Evolutionary conservation across 1,140 invertebrate species (phyloP).

Genomic region (Macrobrachium nipponense): DNA sequence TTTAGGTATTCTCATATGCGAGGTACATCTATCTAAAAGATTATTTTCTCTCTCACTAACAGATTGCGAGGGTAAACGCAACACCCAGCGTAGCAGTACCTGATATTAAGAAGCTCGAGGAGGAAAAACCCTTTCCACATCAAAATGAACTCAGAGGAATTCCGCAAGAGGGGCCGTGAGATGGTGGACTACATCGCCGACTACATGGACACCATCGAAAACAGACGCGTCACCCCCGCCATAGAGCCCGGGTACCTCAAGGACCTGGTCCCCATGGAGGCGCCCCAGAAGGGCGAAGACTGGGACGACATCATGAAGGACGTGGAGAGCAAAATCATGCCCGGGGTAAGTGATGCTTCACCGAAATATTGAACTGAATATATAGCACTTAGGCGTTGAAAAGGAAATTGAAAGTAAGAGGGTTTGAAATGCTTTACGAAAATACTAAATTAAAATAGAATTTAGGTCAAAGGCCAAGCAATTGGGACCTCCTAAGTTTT

Average conservation of each 20-base stretch:
- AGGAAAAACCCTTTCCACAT: background rate
- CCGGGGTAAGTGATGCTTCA: slow-evolving; percentile 77
- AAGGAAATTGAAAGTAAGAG: too few relatives aligned
- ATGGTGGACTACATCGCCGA: slow-evolving; percentile 99
- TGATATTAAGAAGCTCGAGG: too few relatives aligned
- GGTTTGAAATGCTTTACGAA: slow-evolving; percentile 31
- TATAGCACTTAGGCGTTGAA: too few relatives aligned
- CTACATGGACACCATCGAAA: slow-evolving; percentile 88
- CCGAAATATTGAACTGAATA: slow-evolving; percentile 9
- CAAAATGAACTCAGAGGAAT: slow-evolving; percentile 90
- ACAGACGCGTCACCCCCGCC: slow-evolving; percentile 86
- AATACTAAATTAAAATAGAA: too few relatives aligned
- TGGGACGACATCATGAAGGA: slow-evolving; percentile 96
- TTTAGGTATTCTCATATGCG: too few relatives aligned
- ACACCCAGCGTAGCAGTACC: too few relatives aligned
- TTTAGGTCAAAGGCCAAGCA: too few relatives aligned
- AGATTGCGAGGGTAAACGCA: too few relatives aligned
- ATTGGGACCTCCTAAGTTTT: too few relatives aligned
- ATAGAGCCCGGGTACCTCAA: slow-evolving; percentile 88
- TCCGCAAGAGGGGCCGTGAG: slow-evolving; percentile 89
- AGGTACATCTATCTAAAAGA: too few relatives aligned
- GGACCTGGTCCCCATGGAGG: slow-evolving; percentile 82
- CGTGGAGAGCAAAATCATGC: slow-evolving; percentile 97
- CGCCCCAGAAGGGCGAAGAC: slow-evolving; percentile 87
- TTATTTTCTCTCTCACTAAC: too few relatives aligned